Conservation (phyloP, 2,113 vertebrate genomes). For the Physeter macrocephalus region DNA sequence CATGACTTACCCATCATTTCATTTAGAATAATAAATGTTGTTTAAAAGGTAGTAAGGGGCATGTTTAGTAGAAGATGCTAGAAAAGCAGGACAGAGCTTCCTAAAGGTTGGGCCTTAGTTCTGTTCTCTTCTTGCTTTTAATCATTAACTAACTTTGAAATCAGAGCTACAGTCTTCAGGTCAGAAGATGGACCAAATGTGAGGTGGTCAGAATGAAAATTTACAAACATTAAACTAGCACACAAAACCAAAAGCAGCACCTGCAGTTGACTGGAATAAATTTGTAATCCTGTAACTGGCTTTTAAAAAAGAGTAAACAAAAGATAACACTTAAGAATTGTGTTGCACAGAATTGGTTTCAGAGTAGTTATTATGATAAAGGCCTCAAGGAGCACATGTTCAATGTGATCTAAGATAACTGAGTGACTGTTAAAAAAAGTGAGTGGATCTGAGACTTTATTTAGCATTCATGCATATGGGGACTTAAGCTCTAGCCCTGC, state of each 20-base stretch:
- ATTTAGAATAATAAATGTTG: constrained; percentile 43
- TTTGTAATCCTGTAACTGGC: background rate
- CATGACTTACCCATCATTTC: constrained; percentile 57
- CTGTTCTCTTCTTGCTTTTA: constrained; percentile 12
- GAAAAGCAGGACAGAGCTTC: constrained; percentile 31
- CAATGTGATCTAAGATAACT: background rate
- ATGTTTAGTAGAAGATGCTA: constrained; percentile 46
- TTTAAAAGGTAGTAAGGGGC: constrained; percentile 28
- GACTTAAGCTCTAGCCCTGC: background rate
- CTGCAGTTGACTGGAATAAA: background rate
- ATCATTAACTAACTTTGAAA: constrained; percentile 17
- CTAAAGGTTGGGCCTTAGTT: background rate
- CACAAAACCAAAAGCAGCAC: background rate
- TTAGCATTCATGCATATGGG: background rate
- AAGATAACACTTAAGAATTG: background rate
- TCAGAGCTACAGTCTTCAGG: constrained; percentile 1
- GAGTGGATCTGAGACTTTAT: background rate
- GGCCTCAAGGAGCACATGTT: background rate
- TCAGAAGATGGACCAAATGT: constrained; percentile 1
- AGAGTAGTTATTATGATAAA: background rate
- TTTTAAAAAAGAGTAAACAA: constrained; percentile 12
- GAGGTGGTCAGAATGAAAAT: background rate
- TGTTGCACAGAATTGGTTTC: background rate
- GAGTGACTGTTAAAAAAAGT: background rate
- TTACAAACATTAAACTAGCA: background rate